phyloP scores from a whole-genome alignment of 2,888 invertebrate genomes.

The Heliconius charithonia region DNA sequence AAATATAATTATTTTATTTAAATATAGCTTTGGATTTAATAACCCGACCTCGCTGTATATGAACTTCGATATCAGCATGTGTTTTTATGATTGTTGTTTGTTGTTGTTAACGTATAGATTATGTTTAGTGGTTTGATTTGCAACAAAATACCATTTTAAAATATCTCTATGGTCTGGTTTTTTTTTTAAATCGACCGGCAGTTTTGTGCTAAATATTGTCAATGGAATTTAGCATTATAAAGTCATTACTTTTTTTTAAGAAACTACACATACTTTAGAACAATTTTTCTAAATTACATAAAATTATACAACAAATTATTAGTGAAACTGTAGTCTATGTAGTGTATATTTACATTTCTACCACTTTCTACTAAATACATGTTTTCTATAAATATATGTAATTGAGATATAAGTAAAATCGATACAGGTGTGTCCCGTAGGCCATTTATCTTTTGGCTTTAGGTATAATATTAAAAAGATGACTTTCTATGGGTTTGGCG shows the following conservation, averaged over 20 bases:
- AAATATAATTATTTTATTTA: constrained; percentile 8
- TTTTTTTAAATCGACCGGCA: too few species aligned
- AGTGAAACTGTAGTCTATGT: background rate
- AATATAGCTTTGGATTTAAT: constrained; percentile 9
- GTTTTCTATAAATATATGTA: constrained; percentile 20
- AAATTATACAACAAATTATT: background rate
- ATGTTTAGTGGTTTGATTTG: too few species aligned
- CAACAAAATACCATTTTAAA: too few species aligned
- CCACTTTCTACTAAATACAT: constrained; percentile 9
- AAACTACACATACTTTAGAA: too few species aligned
- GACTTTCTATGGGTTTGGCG: constrained; percentile 34
- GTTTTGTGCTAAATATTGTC: too few species aligned
- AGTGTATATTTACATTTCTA: background rate
- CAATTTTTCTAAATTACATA: too few species aligned
- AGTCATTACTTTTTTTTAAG: too few species aligned
- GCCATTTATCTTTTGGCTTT: background rate
- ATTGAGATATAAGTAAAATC: constrained; percentile 21
- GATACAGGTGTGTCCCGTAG: background rate
- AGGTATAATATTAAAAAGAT: constrained; percentile 24
- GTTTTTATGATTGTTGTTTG: background rate
- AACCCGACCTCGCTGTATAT: background rate
- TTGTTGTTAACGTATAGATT: background rate
- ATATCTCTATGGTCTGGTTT: too few species aligned
- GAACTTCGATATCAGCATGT: background rate
- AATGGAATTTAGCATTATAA: too few species aligned